These are phyloP conservation scores for Coenonympha glycerion DNA, from an alignment of 2,888 invertebrate species.

Conservation along the genomic window DNA sequence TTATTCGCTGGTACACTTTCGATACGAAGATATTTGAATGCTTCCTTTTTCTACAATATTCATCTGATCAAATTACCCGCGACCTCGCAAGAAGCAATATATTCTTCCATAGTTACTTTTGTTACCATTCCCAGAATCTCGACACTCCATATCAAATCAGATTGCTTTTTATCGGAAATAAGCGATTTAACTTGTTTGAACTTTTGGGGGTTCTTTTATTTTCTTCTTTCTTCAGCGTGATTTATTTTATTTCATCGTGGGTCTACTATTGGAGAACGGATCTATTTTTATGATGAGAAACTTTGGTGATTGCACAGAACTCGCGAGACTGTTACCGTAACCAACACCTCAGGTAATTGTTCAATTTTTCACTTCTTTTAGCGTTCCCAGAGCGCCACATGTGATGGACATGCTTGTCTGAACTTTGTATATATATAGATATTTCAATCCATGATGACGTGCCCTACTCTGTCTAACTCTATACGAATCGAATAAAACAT, in stretches of 20 bases:
- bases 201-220: not conserved
- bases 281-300: too few relatives aligned
- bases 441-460: too few relatives aligned
- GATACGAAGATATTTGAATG: not conserved
- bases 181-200: not conserved
- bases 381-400: too few relatives aligned
- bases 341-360: too few relatives aligned
- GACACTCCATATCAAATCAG: slow-evolving; percentile 5
- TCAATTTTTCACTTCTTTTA: too few relatives aligned
- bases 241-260: not conserved
- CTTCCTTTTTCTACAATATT: not conserved
- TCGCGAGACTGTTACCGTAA: too few relatives aligned
- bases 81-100: slow-evolving; percentile 11
- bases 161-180: slow-evolving; percentile 2
- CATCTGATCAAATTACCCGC: not conserved
- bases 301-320: too few relatives aligned
- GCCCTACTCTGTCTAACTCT: too few relatives aligned
- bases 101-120: slow-evolving; percentile 9
- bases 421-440: too few relatives aligned
- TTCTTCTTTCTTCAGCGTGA: not conserved
- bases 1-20: not conserved
- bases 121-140: slow-evolving; percentile 2
- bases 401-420: too few relatives aligned
- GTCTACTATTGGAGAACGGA: not conserved
- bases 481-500: too few relatives aligned